Evolutionary conservation across 2,113 vertebrate species (phyloP).

Genomic region (Macquaria ambigua): DNA sequence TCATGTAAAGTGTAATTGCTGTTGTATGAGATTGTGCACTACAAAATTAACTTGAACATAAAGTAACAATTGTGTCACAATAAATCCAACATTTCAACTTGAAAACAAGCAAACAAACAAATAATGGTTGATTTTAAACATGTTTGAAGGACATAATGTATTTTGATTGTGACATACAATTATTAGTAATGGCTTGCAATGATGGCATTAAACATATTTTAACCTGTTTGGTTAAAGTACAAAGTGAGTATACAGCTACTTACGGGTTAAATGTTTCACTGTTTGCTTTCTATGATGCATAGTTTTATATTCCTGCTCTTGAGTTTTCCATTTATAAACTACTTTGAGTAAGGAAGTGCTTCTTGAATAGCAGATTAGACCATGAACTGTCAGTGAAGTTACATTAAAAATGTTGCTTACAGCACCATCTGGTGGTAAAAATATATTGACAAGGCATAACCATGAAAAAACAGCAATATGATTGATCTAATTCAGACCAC

Average conservation of each 20-base stretch:
- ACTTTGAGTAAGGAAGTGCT: neutral
- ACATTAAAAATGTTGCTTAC: neutral
- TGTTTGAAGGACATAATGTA: neutral
- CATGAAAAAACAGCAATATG: neutral
- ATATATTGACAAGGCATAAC: neutral
- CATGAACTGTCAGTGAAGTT: neutral
- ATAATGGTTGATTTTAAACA: neutral
- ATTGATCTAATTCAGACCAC: neutral
- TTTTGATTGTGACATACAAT: neutral
- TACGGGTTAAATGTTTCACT: neutral
- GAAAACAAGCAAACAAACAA: too few relatives aligned
- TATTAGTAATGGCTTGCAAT: too few relatives aligned
- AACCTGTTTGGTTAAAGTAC: neutral
- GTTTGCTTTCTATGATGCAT: neutral
- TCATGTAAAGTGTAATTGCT: neutral
- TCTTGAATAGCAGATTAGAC: neutral
- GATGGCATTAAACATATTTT: neutral
- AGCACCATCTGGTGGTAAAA: slow-evolving; percentile 8
- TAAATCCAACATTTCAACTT: neutral
- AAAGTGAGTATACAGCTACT: neutral
- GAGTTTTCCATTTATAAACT: neutral
- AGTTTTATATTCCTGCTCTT: neutral
- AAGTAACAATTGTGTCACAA: neutral
- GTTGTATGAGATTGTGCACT: neutral
- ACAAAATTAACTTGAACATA: neutral